Evolutionary conservation across 2,113 vertebrate species (phyloP).

Genomic region (Crotalus tigris): DNA sequence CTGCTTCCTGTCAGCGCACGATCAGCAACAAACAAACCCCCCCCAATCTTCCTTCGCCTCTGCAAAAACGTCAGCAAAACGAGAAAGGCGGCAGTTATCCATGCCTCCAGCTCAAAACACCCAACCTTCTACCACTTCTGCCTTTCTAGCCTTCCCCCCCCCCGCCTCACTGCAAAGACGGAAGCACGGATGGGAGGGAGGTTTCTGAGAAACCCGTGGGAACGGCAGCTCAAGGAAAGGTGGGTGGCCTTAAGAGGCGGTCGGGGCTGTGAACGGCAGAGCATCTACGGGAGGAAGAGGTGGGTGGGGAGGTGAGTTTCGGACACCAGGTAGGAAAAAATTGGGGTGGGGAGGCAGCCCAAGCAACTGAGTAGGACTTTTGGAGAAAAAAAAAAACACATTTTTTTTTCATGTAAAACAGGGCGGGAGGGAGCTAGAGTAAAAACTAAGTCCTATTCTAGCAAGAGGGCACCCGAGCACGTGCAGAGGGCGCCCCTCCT

Average conservation of each 20-base stretch:
- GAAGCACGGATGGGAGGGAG: background rate
- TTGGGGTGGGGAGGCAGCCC: background rate
- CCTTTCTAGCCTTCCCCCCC: background rate
- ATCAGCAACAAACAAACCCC: background rate
- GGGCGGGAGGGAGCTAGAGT: background rate
- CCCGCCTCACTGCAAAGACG: background rate
- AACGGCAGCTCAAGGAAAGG: background rate
- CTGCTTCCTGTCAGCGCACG: background rate
- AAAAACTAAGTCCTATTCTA: background rate
- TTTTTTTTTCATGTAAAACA: background rate
- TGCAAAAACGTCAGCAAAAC: background rate
- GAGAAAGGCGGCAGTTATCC: background rate
- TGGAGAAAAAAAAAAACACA: background rate
- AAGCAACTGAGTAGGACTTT: background rate
- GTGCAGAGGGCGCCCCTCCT: background rate
- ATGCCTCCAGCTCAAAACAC: background rate
- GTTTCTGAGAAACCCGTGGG: constrained; percentile 22
- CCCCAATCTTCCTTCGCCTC: background rate
- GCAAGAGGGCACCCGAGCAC: background rate
- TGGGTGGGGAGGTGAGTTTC: background rate
- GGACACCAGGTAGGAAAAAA: background rate
- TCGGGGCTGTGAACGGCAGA: background rate
- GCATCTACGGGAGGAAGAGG: background rate
- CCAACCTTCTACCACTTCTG: background rate
- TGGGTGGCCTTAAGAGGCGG: background rate